Evolutionary conservation across 2,797 vertebrate genomes (phyloP), one percentile per base, ranked within the genome.

Genomic region (Aplochiton taeniatus): DNA sequence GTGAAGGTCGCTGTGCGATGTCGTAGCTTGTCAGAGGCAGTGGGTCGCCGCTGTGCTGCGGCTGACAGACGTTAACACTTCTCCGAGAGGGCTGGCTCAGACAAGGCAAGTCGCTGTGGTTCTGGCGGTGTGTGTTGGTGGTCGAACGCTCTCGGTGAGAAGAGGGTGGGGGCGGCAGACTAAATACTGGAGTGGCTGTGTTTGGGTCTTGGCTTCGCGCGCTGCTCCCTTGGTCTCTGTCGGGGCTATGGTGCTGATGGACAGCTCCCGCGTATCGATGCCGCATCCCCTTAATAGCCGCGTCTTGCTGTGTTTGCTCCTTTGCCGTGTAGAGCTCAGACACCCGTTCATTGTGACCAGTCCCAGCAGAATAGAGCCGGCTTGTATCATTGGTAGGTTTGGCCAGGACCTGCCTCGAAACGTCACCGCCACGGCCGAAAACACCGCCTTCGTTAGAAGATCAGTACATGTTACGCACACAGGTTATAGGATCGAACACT

Each of bases 351-450:
- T 91, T 73, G 88, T 90, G 87, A 88, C 85, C 87, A 69, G 85
- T 88, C 90, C 89, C 87, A 85, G 85, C 89, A 87, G 88, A 90
- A 87, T 88, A 90, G 82, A 83, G 85, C 80, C 81, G 84, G 76
- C 85, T 88, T 75, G 84, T 89, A 87, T 90, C 89, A 94, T 93
- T 93, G 93, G 93, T 84, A 86, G 90, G 76, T 85, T 86, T 83
- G 81, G 87, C 80, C 86, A 87, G 77, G 90, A 92, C 89, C 88
- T 89, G 88, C 92, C 91, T 91, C 89, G 86, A 90, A 85, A 92
- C 91, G 90, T 92, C 90, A 90, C 90, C 41, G 73, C 82, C n/a
- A 47, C 52, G 88, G 82, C 87, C 86, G 84, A 31, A 82, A 87
- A 91, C 88, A 72, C 89, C 91, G 88, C 85, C 91, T 89, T 88